Percentiles rank a stretch among this genome's conserved stretches.
Conservation (phyloP, 2,888 invertebrate species). For the Scaptomyza reducta region DNA sequence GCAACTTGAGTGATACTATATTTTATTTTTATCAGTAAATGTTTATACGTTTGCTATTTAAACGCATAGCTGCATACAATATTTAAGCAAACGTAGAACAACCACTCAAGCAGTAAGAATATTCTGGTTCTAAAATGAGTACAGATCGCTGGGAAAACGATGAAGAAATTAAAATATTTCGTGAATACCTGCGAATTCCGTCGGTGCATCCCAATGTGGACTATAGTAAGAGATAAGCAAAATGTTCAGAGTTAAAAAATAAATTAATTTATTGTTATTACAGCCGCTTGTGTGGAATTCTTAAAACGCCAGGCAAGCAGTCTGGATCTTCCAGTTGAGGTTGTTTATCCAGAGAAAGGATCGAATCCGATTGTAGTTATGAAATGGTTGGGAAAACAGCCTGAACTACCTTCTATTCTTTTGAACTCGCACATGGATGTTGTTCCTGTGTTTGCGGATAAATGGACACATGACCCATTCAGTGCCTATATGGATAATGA, state of each 20-base stretch:
- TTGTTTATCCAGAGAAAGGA: conserved; percentile 85
- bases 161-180: conserved; percentile 89
- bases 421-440: conserved; percentile 99
- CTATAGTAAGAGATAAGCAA: conserved; percentile 87
- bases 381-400: conserved; percentile 90
- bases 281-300: conserved; percentile 91
- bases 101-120: neutral
- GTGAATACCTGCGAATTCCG: conserved; percentile 92
- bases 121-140: conserved; percentile 35
- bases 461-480: conserved; percentile 95
- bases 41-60: conserved; percentile 11
- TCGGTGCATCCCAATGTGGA: conserved; percentile 93
- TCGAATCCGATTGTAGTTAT: conserved; percentile 91
- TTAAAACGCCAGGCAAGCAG: conserved; percentile 90
- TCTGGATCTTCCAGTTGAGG: conserved; percentile 87
- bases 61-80: too few species aligned
- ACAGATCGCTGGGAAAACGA: conserved; percentile 81
- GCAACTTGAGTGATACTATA: neutral
- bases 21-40: neutral
- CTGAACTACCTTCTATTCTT: conserved; percentile 87
- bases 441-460: conserved; percentile 95
- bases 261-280: neutral
- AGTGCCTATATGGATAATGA: conserved; percentile 92
- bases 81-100: neutral
- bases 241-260: neutral